phyloP scores from a whole-genome alignment of 2,113 vertebrate genomes.

The Gobiocypris rarus region DNA sequence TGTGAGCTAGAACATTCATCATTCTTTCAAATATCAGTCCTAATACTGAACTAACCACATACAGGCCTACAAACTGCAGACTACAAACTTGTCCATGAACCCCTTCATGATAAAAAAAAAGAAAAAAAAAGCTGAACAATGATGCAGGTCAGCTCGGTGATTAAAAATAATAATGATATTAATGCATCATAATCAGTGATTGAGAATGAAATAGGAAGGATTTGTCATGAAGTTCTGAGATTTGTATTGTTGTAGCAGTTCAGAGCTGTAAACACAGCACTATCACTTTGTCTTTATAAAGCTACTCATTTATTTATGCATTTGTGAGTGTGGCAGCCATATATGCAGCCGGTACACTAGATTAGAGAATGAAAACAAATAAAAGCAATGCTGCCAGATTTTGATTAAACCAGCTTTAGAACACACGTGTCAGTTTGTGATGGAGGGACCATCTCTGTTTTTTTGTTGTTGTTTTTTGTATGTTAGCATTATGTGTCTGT shows the following conservation, averaged over 20 bases:
- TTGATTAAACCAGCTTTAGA: conserved; percentile 57
- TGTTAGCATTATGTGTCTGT: not conserved
- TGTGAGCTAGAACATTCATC: conserved; percentile 22
- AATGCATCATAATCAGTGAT: not conserved
- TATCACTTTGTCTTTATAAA: conserved; percentile 40
- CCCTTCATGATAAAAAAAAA: not conserved
- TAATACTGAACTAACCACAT: conserved; percentile 33
- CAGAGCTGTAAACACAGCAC: not conserved
- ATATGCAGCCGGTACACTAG: conserved; percentile 60
- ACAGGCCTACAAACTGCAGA: not conserved
- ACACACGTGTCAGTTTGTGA: conserved; percentile 36
- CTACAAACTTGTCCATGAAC: not conserved
- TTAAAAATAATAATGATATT: not conserved
- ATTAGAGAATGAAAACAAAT: conserved; percentile 69
- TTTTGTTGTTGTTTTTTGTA: not conserved
- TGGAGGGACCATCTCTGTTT: not conserved
- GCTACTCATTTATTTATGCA: conserved; percentile 58
- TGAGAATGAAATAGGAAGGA: not conserved
- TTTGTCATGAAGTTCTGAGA: not conserved
- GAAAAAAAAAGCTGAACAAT: conserved; percentile 1
- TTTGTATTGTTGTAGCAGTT: not conserved
- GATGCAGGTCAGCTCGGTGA: not conserved
- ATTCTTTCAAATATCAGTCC: conserved; percentile 23
- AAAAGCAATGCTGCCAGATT: conserved; percentile 60
- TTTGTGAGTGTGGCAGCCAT: conserved; percentile 55